Evolutionary conservation across 2,113 vertebrate species (phyloP), one percentile per base, ranked within the genome.

Genomic region (Hypocryptadius cinnamomeus): DNA sequence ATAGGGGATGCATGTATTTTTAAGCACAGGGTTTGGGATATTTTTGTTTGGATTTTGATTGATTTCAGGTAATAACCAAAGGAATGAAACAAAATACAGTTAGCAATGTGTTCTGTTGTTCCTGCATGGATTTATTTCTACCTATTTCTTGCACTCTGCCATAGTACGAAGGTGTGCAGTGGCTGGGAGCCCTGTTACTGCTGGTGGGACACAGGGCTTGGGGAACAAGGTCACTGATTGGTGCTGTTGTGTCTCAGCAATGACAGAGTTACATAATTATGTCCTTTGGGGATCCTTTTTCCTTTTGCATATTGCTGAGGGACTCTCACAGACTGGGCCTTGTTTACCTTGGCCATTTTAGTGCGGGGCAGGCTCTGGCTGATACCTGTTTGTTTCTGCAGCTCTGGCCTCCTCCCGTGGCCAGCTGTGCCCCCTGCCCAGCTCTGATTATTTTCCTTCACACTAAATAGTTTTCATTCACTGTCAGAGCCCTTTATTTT

Each of bases 381-480:
- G 90, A 37, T 11, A 25, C 40, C 72, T 12, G 20, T 82, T 68
- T 93, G 92, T 94, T 95, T 91, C 93, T 64, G 73, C 35, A 85
- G 89, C 25, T 5, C 78, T 95, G 5, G 0, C 69, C 95, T 88
- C 94, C 93, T 84, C 85, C 70, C 2, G 11, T 4, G 40, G 63
- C 72, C 83, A 84, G 56, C 70, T 65, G 79, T 22, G 33, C 86
- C 87, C 77, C 42, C 28, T 42, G 7, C 59, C 61, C 66, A 12
- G 18, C 10, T 57, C 82, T 72, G 60, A 45, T 94, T 95, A 70
- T 95, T 96, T 97, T 79, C 69, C 61, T 85, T 87, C 79, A 53
- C 77, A 53, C 53, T 42, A 42, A 68, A 40, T 19, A 61, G 68
- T 76, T 81, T 60, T 61, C 66, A 56, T 91, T 80, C 27, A 2